Conservation (phyloP, 2,113 vertebrate species). For the Sinocyclocheilus maitianheensis region DNA sequence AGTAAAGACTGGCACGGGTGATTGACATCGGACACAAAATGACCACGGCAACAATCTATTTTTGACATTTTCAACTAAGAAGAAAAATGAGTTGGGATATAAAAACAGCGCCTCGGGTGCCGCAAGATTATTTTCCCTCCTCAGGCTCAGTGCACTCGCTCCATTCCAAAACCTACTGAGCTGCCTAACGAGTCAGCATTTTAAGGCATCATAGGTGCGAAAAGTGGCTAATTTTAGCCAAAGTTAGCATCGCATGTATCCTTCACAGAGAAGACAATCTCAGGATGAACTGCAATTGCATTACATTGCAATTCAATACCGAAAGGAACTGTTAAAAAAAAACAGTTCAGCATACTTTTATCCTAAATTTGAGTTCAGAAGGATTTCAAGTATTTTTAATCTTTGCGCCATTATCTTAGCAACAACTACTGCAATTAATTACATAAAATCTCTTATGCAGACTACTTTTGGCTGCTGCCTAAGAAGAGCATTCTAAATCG, state of each 20-base stretch:
- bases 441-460: background rate
- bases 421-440: background rate
- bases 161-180: background rate
- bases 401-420: background rate
- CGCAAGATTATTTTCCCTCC: background rate
- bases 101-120: background rate
- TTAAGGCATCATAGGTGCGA: background rate
- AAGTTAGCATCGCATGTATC: background rate
- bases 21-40: constrained; percentile 26
- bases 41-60: background rate
- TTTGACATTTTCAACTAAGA: constrained; percentile 3
- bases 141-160: background rate
- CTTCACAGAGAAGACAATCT: background rate
- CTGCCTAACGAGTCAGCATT: background rate
- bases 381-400: background rate
- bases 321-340: background rate
- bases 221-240: constrained; percentile 4
- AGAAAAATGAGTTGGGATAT: background rate
- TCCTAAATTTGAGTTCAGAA: background rate
- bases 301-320: background rate
- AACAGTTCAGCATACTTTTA: background rate
- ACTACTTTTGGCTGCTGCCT: background rate
- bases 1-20: background rate
- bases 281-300: background rate
- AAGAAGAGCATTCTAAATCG: background rate